A percentile compares a stretch with the other conserved stretches of the same genome.
Evolutionary conservation across 2,888 invertebrate species (phyloP).

Genomic region (Drosophila vallismaia): DNA sequence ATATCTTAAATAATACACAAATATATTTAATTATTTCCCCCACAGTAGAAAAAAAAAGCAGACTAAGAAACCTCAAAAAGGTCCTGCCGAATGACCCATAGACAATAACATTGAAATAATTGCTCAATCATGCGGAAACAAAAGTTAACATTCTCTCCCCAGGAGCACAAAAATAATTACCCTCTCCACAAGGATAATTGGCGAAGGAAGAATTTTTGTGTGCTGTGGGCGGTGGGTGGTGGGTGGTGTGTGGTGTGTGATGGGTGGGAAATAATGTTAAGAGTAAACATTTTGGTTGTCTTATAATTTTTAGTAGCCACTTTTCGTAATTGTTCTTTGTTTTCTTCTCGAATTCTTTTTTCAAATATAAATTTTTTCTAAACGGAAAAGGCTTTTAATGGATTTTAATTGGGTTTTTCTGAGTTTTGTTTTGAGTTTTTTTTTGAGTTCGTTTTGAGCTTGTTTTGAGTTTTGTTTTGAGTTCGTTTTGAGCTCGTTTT

Average conservation of each 20-base stretch:
- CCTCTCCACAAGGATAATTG: slow-evolving; percentile 9
- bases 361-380: background rate
- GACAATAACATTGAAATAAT: slow-evolving; percentile 67
- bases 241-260: background rate
- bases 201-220: slow-evolving; percentile 6
- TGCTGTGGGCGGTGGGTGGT: background rate
- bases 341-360: background rate
- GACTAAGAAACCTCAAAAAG: slow-evolving; percentile 33
- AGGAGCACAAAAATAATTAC: slow-evolving; percentile 47
- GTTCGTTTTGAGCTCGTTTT: too few species aligned
- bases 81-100: slow-evolving; percentile 19
- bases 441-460: too few species aligned
- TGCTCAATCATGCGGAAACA: slow-evolving; percentile 72
- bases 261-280: background rate
- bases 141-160: slow-evolving; percentile 66
- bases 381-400: background rate
- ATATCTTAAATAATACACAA: background rate
- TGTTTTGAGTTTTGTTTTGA: too few species aligned
- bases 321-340: slow-evolving; percentile 64
- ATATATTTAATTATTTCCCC: too few species aligned
- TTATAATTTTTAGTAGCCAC: slow-evolving; percentile 64
- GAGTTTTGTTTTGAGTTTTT: background rate
- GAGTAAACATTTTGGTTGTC: slow-evolving; percentile 17
- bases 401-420: background rate
- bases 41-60: too few species aligned